These are phyloP conservation scores for Leptosomus discolor DNA, from an alignment of 2,113 vertebrate species.

Conservation along the genomic window DNA sequence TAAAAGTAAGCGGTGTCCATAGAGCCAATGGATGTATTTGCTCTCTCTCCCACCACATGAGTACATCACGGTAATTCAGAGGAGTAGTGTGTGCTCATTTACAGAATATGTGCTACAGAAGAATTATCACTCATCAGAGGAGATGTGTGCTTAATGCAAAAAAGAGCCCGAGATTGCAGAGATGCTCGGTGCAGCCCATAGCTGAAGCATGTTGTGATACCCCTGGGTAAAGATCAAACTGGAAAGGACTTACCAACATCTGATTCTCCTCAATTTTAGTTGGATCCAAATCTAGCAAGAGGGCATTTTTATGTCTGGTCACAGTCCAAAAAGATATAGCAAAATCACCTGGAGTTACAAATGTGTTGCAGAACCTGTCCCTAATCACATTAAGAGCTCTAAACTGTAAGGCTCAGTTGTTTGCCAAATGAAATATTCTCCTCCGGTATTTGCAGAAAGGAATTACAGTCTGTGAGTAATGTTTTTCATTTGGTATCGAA, in stretches of 20 bases:
- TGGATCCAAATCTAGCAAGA: constrained; percentile 46
- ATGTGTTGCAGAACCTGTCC: constrained; percentile 70
- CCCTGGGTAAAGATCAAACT: constrained; percentile 30
- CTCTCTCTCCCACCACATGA: not conserved
- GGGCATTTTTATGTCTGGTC: constrained; percentile 28
- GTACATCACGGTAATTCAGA: not conserved
- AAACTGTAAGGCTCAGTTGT: constrained; percentile 45
- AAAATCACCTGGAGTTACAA: constrained; percentile 63
- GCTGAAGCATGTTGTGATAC: not conserved
- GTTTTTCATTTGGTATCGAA: constrained; percentile 47
- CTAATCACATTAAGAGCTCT: constrained; percentile 63
- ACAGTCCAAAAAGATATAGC: constrained; percentile 27
- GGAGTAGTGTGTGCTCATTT: not conserved
- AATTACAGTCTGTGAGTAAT: constrained; percentile 53
- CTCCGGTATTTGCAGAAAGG: constrained; percentile 53
- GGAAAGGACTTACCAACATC: constrained; percentile 8
- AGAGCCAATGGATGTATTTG: not conserved
- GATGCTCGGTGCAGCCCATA: not conserved
- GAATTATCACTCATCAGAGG: not conserved
- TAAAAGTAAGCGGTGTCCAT: not conserved
- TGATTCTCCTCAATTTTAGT: constrained; percentile 33
- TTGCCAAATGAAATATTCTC: constrained; percentile 62
- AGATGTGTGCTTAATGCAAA: not conserved
- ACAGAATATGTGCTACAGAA: not conserved
- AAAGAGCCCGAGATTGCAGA: not conserved